Evolutionary conservation across 2,797 vertebrate genomes (phyloP).

Genomic region (Oreochromis grahami): DNA sequence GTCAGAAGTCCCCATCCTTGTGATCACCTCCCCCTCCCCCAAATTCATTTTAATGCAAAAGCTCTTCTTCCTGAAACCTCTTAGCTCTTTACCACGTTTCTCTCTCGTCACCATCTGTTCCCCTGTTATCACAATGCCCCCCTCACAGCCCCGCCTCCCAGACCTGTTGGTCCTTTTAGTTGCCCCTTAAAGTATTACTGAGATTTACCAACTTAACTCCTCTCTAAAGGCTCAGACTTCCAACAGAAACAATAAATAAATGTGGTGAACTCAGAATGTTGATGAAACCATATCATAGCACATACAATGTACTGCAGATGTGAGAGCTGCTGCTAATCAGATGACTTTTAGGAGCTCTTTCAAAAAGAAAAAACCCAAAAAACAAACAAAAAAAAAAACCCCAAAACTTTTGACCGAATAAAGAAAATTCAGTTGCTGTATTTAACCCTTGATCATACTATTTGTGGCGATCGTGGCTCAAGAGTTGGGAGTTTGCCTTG

Average conservation of each 20-base stretch:
- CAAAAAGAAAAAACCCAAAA: neutral
- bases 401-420: neutral
- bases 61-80: conserved; percentile 17
- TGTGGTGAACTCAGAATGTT: neutral
- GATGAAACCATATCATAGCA: neutral
- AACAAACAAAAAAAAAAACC: neutral
- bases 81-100: conserved; percentile 14
- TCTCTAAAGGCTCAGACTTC: neutral
- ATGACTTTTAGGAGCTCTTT: rapidly evolving
- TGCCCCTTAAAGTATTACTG: neutral
- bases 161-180: conserved; percentile 25
- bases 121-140: neutral
- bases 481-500: too few species aligned
- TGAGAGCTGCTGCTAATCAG: neutral
- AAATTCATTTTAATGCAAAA: conserved; percentile 38
- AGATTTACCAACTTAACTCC: conserved; percentile 8
- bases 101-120: conserved; percentile 52
- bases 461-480: too few species aligned
- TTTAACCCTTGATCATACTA: neutral
- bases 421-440: neutral
- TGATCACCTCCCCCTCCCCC: neutral
- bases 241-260: neutral
- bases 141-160: neutral
- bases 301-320: neutral
- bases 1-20: conserved; percentile 18